phyloP scores from a whole-genome alignment of 1,140 invertebrate species.

The Drosophila nigromelanica region DNA sequence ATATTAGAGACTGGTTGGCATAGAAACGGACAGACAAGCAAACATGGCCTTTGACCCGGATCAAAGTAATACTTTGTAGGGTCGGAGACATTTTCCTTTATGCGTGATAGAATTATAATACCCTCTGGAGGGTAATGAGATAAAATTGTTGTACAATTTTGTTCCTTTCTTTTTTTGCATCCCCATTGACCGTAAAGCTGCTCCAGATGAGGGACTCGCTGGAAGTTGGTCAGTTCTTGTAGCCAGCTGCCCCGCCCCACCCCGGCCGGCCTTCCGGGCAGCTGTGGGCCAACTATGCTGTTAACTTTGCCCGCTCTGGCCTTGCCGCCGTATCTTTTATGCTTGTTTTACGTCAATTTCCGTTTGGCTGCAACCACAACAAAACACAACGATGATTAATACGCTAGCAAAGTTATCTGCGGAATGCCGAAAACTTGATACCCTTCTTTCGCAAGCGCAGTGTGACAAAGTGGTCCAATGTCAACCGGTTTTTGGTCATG shows the following conservation, averaged over 20 bases:
- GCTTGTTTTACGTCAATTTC: slow-evolving; percentile 45
- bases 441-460: slow-evolving; percentile 1
- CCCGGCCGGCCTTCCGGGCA: too few relatives aligned
- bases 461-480: too few relatives aligned
- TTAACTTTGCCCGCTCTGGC: slow-evolving; percentile 1
- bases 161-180: too few relatives aligned
- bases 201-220: background rate
- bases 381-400: slow-evolving; percentile 38
- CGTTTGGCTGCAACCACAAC: slow-evolving; percentile 21
- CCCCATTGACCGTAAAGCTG: background rate
- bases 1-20: too few relatives aligned
- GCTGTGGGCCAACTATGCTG: background rate
- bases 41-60: too few relatives aligned
- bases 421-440: background rate
- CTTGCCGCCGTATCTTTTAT: slow-evolving; percentile 35
- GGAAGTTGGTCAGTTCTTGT: background rate
- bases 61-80: too few relatives aligned
- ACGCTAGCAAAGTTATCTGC: slow-evolving; percentile 6
- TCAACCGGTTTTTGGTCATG: too few relatives aligned
- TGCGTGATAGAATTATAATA: too few relatives aligned
- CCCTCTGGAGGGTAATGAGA: too few relatives aligned
- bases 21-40: too few relatives aligned
- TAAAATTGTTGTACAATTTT: too few relatives aligned
- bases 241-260: background rate
- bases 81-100: background rate